Evolutionary conservation across 2,888 invertebrate species (phyloP), one percentile per base, ranked within the genome.

Genomic region (Agrochola macilenta): DNA sequence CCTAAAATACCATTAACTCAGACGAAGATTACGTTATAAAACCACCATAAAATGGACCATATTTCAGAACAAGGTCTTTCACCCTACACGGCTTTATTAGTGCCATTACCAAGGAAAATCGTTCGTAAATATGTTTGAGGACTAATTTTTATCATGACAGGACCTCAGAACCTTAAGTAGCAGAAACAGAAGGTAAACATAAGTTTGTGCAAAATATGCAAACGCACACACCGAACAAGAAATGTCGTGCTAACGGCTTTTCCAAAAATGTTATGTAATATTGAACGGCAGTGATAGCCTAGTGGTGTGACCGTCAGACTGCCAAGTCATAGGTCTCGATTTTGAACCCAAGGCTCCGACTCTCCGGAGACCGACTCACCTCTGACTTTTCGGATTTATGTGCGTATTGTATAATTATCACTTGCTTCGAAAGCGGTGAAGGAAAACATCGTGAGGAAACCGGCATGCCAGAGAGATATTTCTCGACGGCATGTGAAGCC

Each of bases 1-100:
- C n/a, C 11, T 35, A 57, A 70, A 77, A 83, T 49, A 63, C 5
- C 30, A 73, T 46, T 52, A 60, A 83, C 61, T 71, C 30, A 14
- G 49, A 12, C 49, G 20, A 35, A 66, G 79, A 79, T 79, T 20
- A 58, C 30, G 71, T 49, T 66, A 75, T 84, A 79, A 86, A 78
- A 83, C 30, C 20, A 58, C 39, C 30, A 86, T 86, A 69, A 83
- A 84, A 69, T 5, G 12, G 43, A 69, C 39, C 72, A 83, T 83
- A 83, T 78, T 86, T 83, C 52, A 75, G 12, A 77, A 73, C 64
- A 58, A 75, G 76, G 61, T 74, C 49, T 23, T 68, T 71, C 60
- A 74, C 5, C 63, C 43, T 63, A 65, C 78, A 85, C 57, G 60
- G n/a, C 76, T 85, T 88, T 85, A 83, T 85, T 72, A 70, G 68